phyloP scores from a whole-genome alignment of 2,113 vertebrate species.

The Microcebus griseorufus region DNA sequence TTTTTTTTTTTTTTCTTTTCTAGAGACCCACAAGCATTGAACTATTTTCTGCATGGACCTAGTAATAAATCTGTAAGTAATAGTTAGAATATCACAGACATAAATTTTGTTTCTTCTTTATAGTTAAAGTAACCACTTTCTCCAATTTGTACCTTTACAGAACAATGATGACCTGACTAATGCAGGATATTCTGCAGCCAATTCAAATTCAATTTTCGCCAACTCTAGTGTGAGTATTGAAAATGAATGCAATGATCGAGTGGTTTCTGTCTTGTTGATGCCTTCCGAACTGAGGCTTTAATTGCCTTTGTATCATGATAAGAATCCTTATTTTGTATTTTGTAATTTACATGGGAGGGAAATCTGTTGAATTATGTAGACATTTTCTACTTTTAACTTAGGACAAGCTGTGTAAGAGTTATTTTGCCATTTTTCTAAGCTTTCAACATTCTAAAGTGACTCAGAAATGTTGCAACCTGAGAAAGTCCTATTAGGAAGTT shows the following conservation, averaged over 20 bases:
- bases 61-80: slow-evolving; percentile 96
- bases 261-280: background rate
- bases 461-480: background rate
- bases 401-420: background rate
- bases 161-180: slow-evolving; percentile 94
- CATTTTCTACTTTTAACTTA: slow-evolving; percentile 22
- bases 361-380: background rate
- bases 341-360: background rate
- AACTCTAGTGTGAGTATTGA: slow-evolving; percentile 90
- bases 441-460: slow-evolving; percentile 23
- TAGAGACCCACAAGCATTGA: slow-evolving; percentile 97
- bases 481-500: slow-evolving; percentile 1
- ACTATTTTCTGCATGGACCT: slow-evolving; percentile 97
- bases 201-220: slow-evolving; percentile 94
- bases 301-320: background rate
- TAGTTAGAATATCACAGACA: background rate
- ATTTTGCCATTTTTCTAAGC: slow-evolving; percentile 20
- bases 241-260: background rate
- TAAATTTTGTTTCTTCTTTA: slow-evolving; percentile 15
- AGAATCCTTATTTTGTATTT: background rate
- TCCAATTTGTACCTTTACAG: slow-evolving; percentile 80
- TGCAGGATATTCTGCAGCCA: slow-evolving; percentile 93
- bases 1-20: slow-evolving; percentile 36
- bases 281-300: background rate
- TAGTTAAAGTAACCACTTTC: slow-evolving; percentile 64